phyloP scores from a whole-genome alignment of 2,797 vertebrate genomes.

The Caiman crocodilus region DNA sequence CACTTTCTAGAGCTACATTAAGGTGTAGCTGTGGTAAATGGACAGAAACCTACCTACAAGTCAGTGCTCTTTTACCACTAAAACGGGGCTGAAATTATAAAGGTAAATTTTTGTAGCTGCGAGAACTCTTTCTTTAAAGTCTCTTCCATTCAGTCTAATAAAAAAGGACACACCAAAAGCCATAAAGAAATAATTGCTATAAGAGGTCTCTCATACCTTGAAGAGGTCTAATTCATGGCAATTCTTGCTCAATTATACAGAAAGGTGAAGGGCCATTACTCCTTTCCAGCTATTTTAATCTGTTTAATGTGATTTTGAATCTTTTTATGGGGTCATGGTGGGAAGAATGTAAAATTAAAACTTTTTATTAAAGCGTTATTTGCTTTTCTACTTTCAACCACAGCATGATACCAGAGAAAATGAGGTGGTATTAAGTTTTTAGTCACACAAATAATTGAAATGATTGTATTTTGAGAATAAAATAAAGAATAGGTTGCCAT shows the following conservation, averaged over 20 bases:
- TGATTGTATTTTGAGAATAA: slow-evolving; percentile 31
- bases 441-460: slow-evolving; percentile 11
- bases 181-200: slow-evolving; percentile 13
- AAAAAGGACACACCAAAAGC: not conserved
- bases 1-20: too few species aligned
- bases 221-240: not conserved
- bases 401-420: not conserved
- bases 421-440: slow-evolving; percentile 51
- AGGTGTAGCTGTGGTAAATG: too few species aligned
- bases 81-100: too few species aligned
- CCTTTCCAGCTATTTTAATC: slow-evolving; percentile 21
- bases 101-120: too few species aligned
- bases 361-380: slow-evolving; percentile 52
- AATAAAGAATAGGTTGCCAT: slow-evolving; percentile 49
- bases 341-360: slow-evolving; percentile 57
- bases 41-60: too few species aligned
- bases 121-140: not conserved
- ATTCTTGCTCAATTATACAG: not conserved
- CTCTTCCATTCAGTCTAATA: not conserved
- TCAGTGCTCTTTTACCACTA: too few species aligned
- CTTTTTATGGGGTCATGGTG: not conserved
- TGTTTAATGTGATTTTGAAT: not conserved
- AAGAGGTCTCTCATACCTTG: not conserved
- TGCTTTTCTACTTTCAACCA: slow-evolving; percentile 53
- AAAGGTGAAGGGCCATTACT: slow-evolving; percentile 21